Evolutionary conservation across 1,140 invertebrate species (phyloP).

Genomic region (Drosophila rufa): DNA sequence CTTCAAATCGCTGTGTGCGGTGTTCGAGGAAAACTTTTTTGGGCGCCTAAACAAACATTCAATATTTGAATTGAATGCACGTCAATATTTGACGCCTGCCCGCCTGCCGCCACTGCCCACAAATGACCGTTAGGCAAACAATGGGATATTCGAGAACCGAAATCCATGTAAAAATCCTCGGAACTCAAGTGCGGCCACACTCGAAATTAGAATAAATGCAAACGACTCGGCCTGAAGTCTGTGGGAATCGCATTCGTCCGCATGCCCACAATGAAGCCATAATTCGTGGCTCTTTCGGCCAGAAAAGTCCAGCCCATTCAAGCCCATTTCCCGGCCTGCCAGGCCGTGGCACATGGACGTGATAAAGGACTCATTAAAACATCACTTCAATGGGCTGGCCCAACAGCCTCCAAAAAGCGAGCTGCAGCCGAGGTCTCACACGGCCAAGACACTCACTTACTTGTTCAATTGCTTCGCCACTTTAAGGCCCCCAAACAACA

Average conservation of each 20-base stretch:
- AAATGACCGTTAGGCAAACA: conserved; percentile 66
- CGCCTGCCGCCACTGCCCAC: conserved; percentile 3
- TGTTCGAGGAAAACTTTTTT: conserved; percentile 18
- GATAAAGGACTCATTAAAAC: conserved; percentile 84
- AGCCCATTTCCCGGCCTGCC: conserved; percentile 34
- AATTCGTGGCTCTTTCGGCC: conserved; percentile 56
- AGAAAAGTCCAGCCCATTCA: conserved; percentile 30
- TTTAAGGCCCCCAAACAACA: conserved; percentile 68
- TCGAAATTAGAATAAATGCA: conserved; percentile 77
- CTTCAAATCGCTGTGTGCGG: conserved; percentile 6
- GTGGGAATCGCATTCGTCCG: conserved; percentile 52
- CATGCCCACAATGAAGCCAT: conserved; percentile 71
- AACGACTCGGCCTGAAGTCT: conserved; percentile 25
- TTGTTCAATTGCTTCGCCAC: conserved; percentile 82
- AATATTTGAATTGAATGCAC: conserved; percentile 66
- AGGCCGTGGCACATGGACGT: conserved; percentile 64
- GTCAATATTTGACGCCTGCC: conserved; percentile 67
- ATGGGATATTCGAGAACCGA: conserved; percentile 18
- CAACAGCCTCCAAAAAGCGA: conserved; percentile 67
- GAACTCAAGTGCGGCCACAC: conserved; percentile 60
- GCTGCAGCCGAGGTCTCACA: conserved; percentile 16
- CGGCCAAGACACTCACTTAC: conserved; percentile 61
- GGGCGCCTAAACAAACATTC: conserved; percentile 70
- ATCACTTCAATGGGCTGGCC: conserved; percentile 80
- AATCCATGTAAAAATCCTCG: conserved; percentile 32